phyloP scores from a whole-genome alignment of 2,113 vertebrate genomes.

The Hassar affinis region DNA sequence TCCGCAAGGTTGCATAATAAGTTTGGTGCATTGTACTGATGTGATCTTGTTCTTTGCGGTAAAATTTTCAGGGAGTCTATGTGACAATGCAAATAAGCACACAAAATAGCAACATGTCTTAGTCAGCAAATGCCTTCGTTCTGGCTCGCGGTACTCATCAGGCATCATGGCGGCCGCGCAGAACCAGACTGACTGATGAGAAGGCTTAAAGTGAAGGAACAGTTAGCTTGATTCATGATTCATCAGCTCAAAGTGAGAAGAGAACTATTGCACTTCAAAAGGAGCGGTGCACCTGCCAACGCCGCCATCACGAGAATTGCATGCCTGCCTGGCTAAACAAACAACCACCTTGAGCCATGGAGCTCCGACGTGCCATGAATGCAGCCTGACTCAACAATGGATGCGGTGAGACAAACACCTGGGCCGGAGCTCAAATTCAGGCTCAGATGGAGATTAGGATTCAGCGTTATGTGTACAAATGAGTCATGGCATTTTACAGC shows the following conservation, averaged over 20 bases:
- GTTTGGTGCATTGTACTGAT: neutral
- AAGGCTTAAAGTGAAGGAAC: conserved; percentile 5
- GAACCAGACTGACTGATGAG: conserved; percentile 21
- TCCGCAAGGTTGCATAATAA: neutral
- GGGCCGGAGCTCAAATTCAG: neutral
- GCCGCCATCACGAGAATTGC: neutral
- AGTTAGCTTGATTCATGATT: conserved; percentile 8
- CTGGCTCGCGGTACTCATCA: conserved; percentile 7
- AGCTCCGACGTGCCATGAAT: neutral
- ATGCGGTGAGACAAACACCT: conserved; percentile 22
- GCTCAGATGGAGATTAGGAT: conserved; percentile 35
- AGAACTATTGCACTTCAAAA: conserved; percentile 20
- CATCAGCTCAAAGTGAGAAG: conserved; percentile 1
- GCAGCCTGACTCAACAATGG: conserved; percentile 19
- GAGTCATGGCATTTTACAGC: conserved; percentile 29
- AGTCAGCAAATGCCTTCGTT: conserved; percentile 10
- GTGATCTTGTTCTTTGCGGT: neutral
- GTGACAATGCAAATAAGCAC: neutral
- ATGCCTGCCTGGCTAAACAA: conserved; percentile 2
- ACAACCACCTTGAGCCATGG: neutral
- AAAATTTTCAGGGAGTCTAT: neutral
- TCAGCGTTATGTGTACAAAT: conserved; percentile 35
- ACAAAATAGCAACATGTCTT: conserved; percentile 13
- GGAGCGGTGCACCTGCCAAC: neutral
- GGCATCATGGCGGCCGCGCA: conserved; percentile 1